phyloP scores from a whole-genome alignment of 2,888 invertebrate genomes.

The Diaperis boleti region DNA sequence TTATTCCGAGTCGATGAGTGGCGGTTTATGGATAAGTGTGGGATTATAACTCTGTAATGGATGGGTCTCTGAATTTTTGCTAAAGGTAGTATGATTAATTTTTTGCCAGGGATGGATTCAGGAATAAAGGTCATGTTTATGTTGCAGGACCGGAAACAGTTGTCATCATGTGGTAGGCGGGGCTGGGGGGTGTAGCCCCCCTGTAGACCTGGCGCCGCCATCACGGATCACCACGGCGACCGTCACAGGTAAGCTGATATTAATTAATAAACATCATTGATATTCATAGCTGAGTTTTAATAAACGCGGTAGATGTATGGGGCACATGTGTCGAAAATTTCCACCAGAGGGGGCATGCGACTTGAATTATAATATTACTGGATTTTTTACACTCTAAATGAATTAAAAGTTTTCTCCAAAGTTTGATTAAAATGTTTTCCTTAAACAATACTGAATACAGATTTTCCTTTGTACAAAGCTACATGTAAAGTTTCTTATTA shows the following conservation, averaged over 20 bases:
- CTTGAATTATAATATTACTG: background rate
- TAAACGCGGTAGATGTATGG: background rate
- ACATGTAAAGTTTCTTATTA: no score
- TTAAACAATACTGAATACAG: no score
- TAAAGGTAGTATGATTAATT: constrained; percentile 24
- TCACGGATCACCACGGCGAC: constrained; percentile 68
- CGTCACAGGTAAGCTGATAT: constrained; percentile 62
- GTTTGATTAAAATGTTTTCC: no score
- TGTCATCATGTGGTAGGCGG: constrained; percentile 65
- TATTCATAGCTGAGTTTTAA: constrained; percentile 29
- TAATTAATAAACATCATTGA: constrained; percentile 42
- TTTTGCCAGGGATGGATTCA: constrained; percentile 13
- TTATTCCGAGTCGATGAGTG: constrained; percentile 22
- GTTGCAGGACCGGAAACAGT: constrained; percentile 47
- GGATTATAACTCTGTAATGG: constrained; percentile 31
- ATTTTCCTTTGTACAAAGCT: no score
- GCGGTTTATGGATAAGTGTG: constrained; percentile 38
- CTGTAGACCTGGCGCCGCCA: constrained; percentile 67
- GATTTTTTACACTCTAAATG: background rate
- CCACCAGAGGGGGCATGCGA: background rate
- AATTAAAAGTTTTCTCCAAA: background rate
- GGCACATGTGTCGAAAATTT: constrained; percentile 1
- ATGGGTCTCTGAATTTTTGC: constrained; percentile 7
- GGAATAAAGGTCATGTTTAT: constrained; percentile 25
- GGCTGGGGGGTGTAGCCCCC: constrained; percentile 65